phyloP scores from a whole-genome alignment of 2,113 vertebrate species.

The Epinephelus lanceolatus region DNA sequence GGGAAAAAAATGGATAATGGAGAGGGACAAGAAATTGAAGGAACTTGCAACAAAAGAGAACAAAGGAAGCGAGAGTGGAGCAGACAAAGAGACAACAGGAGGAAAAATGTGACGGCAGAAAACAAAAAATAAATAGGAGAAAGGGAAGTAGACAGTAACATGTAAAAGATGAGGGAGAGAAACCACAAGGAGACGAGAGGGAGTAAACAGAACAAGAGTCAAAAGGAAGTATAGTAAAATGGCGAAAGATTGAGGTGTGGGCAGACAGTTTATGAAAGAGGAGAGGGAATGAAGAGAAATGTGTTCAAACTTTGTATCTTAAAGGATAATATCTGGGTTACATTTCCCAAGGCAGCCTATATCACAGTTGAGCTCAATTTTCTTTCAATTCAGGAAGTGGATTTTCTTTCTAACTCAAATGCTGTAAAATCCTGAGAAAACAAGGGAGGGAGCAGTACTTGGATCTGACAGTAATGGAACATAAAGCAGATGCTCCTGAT shows the following conservation, averaged over 20 bases:
- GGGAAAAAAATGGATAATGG: background rate
- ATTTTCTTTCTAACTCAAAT: slow-evolving; percentile 31
- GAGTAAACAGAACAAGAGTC: background rate
- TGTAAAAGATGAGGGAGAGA: background rate
- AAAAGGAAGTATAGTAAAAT: background rate
- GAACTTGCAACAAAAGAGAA: slow-evolving; percentile 29
- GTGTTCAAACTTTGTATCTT: slow-evolving; percentile 15
- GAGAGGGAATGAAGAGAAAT: slow-evolving; percentile 11
- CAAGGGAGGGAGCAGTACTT: background rate
- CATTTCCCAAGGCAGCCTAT: background rate
- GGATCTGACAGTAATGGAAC: slow-evolving; percentile 36
- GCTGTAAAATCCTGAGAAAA: background rate
- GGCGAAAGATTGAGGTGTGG: background rate
- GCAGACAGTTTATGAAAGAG: background rate
- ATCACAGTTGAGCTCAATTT: background rate
- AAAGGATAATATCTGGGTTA: slow-evolving; percentile 8
- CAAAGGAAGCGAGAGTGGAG: background rate
- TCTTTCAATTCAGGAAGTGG: slow-evolving; percentile 13
- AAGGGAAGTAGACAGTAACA: background rate
- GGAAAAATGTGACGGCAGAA: slow-evolving; percentile 12
- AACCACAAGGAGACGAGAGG: background rate
- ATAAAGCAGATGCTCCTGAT: slow-evolving; percentile 31
- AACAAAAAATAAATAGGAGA: background rate
- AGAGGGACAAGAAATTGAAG: slow-evolving; percentile 17
- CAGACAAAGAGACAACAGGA: slow-evolving; percentile 26